A percentile compares a stretch with the other conserved stretches of the same genome.
These are phyloP conservation scores for Psittacula echo DNA, from an alignment of 2,797 vertebrate genomes.

Conservation along the genomic window DNA sequence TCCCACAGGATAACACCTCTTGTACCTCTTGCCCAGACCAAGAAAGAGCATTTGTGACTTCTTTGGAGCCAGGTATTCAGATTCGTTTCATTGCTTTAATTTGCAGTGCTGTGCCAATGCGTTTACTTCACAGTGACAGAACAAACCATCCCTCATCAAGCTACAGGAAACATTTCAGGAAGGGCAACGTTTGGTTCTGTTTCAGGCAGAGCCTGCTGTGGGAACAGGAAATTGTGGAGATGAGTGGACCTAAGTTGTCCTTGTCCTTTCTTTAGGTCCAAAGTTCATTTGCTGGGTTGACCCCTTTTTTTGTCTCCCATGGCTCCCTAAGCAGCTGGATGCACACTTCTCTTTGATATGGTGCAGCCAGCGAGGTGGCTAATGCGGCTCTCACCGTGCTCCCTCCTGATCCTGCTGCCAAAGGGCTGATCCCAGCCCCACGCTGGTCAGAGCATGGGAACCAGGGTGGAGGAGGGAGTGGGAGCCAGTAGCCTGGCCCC, in stretches of 20 bases:
- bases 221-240: background rate
- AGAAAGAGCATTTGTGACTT: background rate
- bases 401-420: background rate
- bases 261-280: background rate
- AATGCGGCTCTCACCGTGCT: background rate
- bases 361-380: background rate
- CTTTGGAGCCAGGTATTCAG: background rate
- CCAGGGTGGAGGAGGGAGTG: background rate
- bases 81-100: background rate
- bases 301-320: background rate
- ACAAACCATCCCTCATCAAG: background rate
- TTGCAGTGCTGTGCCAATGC: background rate
- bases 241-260: background rate
- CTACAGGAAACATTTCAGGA: background rate
- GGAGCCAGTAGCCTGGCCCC: background rate
- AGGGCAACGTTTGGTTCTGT: background rate
- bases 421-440: background rate
- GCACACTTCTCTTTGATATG: conserved; percentile 27
- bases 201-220: background rate
- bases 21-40: background rate
- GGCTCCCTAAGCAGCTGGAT: conserved; percentile 7
- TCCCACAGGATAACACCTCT: background rate
- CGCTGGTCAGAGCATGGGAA: background rate
- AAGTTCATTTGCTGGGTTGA: background rate
- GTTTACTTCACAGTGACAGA: background rate